Conservation (phyloP, 2,113 vertebrate genomes). For the Camelus dromedarius region DNA sequence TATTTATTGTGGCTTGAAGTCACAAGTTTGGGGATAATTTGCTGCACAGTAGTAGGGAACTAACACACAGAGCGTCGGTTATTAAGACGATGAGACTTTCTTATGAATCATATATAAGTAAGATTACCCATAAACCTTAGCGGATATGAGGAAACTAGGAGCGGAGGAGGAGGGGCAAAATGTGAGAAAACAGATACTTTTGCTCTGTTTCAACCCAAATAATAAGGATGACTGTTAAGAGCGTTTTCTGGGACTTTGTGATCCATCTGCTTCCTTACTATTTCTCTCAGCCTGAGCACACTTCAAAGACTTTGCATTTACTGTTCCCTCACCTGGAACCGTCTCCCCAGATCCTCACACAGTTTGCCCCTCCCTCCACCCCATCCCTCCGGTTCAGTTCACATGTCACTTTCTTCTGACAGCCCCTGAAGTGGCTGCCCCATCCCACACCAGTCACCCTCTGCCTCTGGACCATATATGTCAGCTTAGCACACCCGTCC, state of each 20-base stretch:
- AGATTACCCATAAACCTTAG: not conserved
- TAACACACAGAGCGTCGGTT: not conserved
- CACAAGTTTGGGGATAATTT: not conserved
- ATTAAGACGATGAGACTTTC: not conserved
- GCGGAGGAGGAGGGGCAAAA: not conserved
- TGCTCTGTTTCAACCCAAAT: not conserved
- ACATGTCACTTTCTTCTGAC: not conserved
- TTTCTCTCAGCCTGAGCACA: not conserved
- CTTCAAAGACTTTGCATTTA: not conserved
- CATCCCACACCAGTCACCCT: rapidly evolving
- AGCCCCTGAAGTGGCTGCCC: not conserved
- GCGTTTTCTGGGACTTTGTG: not conserved
- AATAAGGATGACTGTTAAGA: not conserved
- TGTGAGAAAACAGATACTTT: not conserved
- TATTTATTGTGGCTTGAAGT: not conserved
- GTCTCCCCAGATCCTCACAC: not conserved
- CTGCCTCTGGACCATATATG: not conserved
- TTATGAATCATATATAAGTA: not conserved
- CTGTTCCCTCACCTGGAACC: not conserved
- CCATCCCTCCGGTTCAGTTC: not conserved
- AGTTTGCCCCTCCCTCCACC: not conserved
- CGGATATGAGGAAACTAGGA: not conserved
- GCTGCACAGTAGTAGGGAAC: not conserved
- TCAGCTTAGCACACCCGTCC: not conserved
- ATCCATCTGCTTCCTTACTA: not conserved